Evolutionary conservation across 2,113 vertebrate genomes (phyloP).

Genomic region (Eolophus roseicapilla): DNA sequence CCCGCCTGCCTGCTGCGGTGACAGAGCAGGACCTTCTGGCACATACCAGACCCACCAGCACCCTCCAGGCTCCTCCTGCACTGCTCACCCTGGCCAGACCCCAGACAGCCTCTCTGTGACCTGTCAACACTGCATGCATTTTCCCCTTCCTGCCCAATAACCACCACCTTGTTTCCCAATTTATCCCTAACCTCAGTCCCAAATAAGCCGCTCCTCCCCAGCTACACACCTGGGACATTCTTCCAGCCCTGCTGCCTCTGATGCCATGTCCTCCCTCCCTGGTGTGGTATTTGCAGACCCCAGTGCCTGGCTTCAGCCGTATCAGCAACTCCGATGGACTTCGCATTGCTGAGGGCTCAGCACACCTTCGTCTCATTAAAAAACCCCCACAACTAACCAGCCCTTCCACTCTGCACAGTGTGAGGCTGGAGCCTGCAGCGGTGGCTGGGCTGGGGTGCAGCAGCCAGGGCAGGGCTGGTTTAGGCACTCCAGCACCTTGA

Average conservation of each 20-base stretch:
- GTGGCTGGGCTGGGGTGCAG: neutral
- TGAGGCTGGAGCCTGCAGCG: neutral
- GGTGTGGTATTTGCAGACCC: neutral
- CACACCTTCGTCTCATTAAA: neutral
- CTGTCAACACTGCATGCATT: neutral
- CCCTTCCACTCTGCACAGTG: neutral
- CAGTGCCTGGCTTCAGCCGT: rapidly evolving
- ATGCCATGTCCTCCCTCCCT: neutral
- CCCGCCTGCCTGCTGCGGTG: neutral
- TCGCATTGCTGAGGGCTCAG: neutral
- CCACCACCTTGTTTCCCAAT: neutral
- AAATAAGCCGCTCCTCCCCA: neutral
- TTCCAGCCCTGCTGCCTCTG: neutral
- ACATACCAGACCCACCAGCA: rapidly evolving
- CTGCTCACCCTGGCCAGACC: rapidly evolving
- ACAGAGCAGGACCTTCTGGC: neutral
- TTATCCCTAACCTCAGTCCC: neutral
- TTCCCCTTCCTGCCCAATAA: neutral
- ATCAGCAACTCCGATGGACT: neutral
- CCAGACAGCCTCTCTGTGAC: neutral
- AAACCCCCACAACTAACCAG: neutral
- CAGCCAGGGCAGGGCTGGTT: neutral
- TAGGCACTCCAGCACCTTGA: neutral
- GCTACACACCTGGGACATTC: neutral
- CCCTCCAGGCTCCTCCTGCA: neutral